A percentile compares a stretch with the other conserved stretches of the same genome.
Conservation (phyloP, 1,140 invertebrate genomes). For the Portunus trituberculatus region DNA sequence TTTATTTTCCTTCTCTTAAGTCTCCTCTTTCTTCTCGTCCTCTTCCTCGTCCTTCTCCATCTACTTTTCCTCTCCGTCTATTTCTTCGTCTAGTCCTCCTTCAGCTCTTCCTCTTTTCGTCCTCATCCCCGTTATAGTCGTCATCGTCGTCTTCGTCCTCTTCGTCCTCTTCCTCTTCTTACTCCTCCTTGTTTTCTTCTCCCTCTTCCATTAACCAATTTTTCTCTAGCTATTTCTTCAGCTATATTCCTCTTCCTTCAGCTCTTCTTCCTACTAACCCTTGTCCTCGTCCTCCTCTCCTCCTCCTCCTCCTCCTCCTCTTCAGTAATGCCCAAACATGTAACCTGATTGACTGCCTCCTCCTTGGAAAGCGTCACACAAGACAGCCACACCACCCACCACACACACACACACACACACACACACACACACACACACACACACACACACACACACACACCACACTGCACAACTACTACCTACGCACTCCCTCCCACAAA, state of each 20-base stretch:
- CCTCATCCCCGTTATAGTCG: background rate
- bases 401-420: no score
- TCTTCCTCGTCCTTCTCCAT: background rate
- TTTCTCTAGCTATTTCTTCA: background rate
- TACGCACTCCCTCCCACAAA: no score
- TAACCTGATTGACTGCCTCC: no score
- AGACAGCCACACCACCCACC: no score
- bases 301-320: background rate
- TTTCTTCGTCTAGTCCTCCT: background rate
- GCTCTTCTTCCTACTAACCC: background rate
- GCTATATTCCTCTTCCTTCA: background rate
- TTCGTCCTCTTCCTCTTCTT: no score
- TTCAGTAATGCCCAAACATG: no score
- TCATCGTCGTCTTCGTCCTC: background rate
- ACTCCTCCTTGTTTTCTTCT: background rate
- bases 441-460: no score
- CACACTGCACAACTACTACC: no score
- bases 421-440: no score
- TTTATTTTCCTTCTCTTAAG: background rate
- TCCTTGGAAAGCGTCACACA: no score
- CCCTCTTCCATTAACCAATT: background rate
- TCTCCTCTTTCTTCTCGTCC: background rate
- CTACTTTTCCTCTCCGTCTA: background rate
- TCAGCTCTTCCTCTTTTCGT: background rate
- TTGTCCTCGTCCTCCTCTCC: background rate